Base-by-base conservation (phyloP, 2,888 invertebrate genomes). In the Mycalesis mineus region DNA sequence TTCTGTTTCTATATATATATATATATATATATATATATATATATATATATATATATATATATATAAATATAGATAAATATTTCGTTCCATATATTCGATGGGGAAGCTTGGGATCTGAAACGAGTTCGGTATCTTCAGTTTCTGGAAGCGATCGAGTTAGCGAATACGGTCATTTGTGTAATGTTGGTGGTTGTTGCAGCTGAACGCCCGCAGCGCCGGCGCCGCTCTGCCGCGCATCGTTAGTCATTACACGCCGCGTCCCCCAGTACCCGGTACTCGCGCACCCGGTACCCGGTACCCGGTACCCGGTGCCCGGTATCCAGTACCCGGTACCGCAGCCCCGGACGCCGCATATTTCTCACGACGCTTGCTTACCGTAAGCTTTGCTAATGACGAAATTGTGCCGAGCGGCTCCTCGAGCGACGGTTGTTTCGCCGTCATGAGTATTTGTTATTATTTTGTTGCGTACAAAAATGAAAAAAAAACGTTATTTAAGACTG, bases 351-450 rank as follows among this genome's bases (percentile, higher is more conserved):
- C 71, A 67, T 68, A 73, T 82, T 82, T 82, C 85, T 82, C 84
- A 78, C 83, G 80, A 80, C 82, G 88, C 88, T 88, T 88, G 88
- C 88, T 52, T 78, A 72, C 77, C 63, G 87, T 84, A 85, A 86
- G 88, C 88, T 88, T 87, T 80, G 86, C 87, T 80, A 82, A 80
- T 81, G 87, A 86, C 71, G 86, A 84, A 82, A 83, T 77, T 65
- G 76, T 75, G 75, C 75, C 75, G 72, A 75, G 77, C 77, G 76
- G 74, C 75, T 58, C 61, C 63, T 58, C 56, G 56, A 62, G 72
- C 77, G 73, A 75, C 76, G 14, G 47, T 47, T 33, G 31, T 14
- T n/a, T 14, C 74, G 74, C 70, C 74, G 75, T n/a, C n/a, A n/a
- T n/a, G n/a, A n/a, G n/a, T n/a, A 53, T 69, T 76, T 75, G 72